A percentile compares a stretch with the other conserved stretches of the same genome.
Conservation (phyloP, 2,888 invertebrate genomes). For the Athrips mouffetella region DNA sequence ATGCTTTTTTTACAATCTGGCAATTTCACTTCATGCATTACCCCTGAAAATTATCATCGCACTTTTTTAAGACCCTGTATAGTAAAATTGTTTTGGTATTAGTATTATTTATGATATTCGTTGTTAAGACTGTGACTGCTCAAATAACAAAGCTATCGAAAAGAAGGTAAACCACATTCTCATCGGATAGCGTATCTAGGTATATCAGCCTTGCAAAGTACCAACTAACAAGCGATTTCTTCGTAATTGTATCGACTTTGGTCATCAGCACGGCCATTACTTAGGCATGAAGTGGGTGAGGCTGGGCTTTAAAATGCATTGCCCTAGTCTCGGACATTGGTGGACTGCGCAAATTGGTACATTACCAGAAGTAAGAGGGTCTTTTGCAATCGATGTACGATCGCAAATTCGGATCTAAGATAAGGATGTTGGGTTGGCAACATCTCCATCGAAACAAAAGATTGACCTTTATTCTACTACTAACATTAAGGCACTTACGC, state of each 20-base stretch:
- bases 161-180: conserved; percentile 9
- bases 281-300: conserved; percentile 7
- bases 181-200: neutral
- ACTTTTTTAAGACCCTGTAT: neutral
- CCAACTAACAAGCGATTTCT: conserved; percentile 4
- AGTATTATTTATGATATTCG: neutral
- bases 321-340: neutral
- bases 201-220: conserved; percentile 11
- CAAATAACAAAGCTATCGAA: neutral
- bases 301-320: neutral
- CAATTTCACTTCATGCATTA: too few relatives aligned
- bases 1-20: too few relatives aligned
- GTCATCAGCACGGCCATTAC: conserved; percentile 7
- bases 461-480: too few relatives aligned
- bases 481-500: too few relatives aligned
- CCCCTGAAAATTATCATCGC: too few relatives aligned
- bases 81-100: neutral
- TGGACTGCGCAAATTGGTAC: neutral
- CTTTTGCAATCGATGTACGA: conserved; percentile 9
- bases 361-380: conserved; percentile 5
- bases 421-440: conserved; percentile 5
- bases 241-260: conserved; percentile 1
- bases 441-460: too few relatives aligned
- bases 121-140: neutral
- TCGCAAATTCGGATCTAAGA: conserved; percentile 15